Conservation (phyloP, 2,888 invertebrate genomes). For the Chymomyza amoena region DNA sequence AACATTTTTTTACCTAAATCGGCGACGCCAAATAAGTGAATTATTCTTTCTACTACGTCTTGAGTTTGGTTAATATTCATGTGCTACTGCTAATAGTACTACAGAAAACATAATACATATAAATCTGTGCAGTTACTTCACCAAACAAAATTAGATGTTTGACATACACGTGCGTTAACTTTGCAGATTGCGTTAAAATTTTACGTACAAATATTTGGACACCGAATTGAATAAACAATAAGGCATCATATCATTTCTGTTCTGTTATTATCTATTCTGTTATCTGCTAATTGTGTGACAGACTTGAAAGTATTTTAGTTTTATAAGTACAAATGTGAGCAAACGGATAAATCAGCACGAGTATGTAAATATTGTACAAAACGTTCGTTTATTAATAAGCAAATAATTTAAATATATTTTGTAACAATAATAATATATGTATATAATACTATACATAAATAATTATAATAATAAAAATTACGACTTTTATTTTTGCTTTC, state of each 20-base stretch:
- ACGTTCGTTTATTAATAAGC: too few relatives aligned
- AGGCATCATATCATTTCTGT: conserved; percentile 33
- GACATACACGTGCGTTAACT: conserved; percentile 13
- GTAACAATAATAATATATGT: too few relatives aligned
- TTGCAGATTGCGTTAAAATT: conserved; percentile 62
- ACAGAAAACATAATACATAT: background rate
- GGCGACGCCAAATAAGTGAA: background rate
- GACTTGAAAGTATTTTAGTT: background rate
- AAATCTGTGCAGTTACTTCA: background rate
- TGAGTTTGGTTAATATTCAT: background rate
- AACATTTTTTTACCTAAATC: background rate
- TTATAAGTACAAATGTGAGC: background rate
- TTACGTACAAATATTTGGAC: conserved; percentile 35
- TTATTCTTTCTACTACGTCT: background rate
- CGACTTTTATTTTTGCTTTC: background rate
- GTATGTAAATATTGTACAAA: background rate
- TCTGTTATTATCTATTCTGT: conserved; percentile 9
- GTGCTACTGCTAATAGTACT: too few relatives aligned
- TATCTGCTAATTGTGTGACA: conserved; percentile 5
- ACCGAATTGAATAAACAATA: conserved; percentile 9
- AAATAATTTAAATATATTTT: too few relatives aligned
- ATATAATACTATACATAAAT: too few relatives aligned
- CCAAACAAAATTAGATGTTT: background rate
- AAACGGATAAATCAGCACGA: background rate
- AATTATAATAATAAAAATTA: background rate